Conservation (phyloP, 2,113 vertebrate genomes). For the Ia io region DNA sequence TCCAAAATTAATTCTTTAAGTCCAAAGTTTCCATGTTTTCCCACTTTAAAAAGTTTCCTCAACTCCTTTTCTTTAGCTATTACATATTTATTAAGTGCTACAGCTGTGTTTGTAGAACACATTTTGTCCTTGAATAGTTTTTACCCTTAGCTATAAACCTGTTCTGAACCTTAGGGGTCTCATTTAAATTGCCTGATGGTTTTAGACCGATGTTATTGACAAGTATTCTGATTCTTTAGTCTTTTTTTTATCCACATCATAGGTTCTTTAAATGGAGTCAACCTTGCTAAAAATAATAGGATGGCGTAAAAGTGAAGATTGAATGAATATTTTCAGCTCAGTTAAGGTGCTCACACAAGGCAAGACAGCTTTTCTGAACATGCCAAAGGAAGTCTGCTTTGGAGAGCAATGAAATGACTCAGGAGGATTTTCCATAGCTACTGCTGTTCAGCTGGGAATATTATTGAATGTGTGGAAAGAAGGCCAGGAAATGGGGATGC, state of each 20-base stretch:
- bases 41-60: slow-evolving; percentile 48
- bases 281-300: slow-evolving; percentile 61
- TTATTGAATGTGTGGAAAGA: not conserved
- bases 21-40: slow-evolving; percentile 42
- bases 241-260: slow-evolving; percentile 53
- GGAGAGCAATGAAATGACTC: slow-evolving; percentile 45
- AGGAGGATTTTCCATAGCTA: not conserved
- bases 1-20: not conserved
- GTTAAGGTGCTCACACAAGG: slow-evolving; percentile 60
- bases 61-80: slow-evolving; percentile 53
- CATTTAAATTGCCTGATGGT: slow-evolving; percentile 69
- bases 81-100: slow-evolving; percentile 77
- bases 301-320: slow-evolving; percentile 48
- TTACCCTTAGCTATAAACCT: slow-evolving; percentile 70
- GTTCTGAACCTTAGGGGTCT: slow-evolving; percentile 65
- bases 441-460: not conserved
- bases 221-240: slow-evolving; percentile 63
- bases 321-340: slow-evolving; percentile 63
- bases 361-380: slow-evolving; percentile 58
- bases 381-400: slow-evolving; percentile 45
- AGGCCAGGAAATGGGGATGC: not conserved
- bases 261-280: slow-evolving; percentile 72
- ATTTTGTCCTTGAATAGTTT: slow-evolving; percentile 80
- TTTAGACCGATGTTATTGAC: slow-evolving; percentile 72
- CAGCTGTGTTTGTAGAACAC: slow-evolving; percentile 71